Percentiles rank a stretch among this genome's conserved stretches.
Evolutionary conservation across 2,113 vertebrate genomes (phyloP).

Genomic region (Callorhinus ursinus): DNA sequence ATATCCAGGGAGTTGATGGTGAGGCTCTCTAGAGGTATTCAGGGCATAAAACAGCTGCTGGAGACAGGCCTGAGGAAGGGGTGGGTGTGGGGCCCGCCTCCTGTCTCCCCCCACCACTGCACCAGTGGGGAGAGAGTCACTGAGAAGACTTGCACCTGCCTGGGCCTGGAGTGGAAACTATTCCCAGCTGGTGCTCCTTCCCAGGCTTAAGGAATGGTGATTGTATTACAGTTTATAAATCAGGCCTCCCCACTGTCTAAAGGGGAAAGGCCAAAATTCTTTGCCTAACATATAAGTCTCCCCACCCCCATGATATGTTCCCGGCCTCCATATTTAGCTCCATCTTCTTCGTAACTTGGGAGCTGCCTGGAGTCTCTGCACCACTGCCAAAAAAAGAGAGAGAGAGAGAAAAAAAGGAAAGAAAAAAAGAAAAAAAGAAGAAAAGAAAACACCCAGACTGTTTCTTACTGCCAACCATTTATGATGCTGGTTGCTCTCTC

Average conservation of each 20-base stretch:
- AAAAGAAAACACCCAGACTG: constrained; percentile 9
- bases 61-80: neutral
- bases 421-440: neutral
- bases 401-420: neutral
- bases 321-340: constrained; percentile 50
- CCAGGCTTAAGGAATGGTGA: constrained; percentile 20
- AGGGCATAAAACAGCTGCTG: constrained; percentile 57
- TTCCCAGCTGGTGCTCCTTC: constrained; percentile 65
- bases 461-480: neutral
- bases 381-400: neutral
- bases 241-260: constrained; percentile 33
- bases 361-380: neutral
- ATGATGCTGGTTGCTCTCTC: neutral
- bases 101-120: neutral
- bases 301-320: neutral
- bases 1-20: neutral
- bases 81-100: neutral
- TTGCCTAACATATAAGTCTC: constrained; percentile 21
- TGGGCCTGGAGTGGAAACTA: constrained; percentile 56
- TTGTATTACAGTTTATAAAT: constrained; percentile 68
- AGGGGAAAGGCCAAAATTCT: constrained; percentile 46
- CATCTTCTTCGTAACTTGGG: constrained; percentile 27
- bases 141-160: constrained; percentile 68
- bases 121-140: neutral
- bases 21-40: neutral